Evolutionary conservation across 2,797 vertebrate species (phyloP).

Genomic region (Centroberyx gerrardi): DNA sequence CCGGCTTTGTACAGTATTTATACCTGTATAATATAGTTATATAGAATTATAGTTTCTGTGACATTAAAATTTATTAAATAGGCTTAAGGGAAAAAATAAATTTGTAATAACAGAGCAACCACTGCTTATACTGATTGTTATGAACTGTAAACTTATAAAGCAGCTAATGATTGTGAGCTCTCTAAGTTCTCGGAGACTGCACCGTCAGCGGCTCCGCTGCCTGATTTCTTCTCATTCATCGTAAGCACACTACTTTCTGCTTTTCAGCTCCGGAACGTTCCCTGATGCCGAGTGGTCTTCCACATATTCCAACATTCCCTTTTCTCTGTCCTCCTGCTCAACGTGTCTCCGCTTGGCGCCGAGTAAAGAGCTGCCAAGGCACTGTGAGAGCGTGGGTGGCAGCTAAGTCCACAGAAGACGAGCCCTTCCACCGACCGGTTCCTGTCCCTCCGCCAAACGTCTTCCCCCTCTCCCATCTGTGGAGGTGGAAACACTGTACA

Average conservation of each 20-base stretch:
- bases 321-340: conserved; percentile 73
- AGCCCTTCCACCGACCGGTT: conserved; percentile 38
- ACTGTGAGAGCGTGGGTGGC: conserved; percentile 67
- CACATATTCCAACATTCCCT: conserved; percentile 75
- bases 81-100: conserved; percentile 73
- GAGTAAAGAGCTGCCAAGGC: conserved; percentile 72
- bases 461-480: conserved; percentile 32
- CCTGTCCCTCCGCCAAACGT: conserved; percentile 37
- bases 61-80: conserved; percentile 89
- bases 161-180: conserved; percentile 80
- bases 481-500: conserved; percentile 62
- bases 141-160: conserved; percentile 87
- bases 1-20: conserved; percentile 88
- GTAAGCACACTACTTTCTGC: conserved; percentile 48
- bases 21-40: conserved; percentile 87
- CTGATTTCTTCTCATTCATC: conserved; percentile 43
- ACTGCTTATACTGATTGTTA: conserved; percentile 82
- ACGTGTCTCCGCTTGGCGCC: conserved; percentile 51
- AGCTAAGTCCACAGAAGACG: conserved; percentile 53
- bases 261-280: conserved; percentile 64
- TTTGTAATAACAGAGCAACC: conserved; percentile 79
- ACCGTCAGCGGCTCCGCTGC: conserved; percentile 64
- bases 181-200: conserved; percentile 64
- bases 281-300: conserved; percentile 59
- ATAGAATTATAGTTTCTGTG: conserved; percentile 84